Base-by-base conservation (phyloP, 2,797 vertebrate species). In the Phalloptychus januarius region DNA sequence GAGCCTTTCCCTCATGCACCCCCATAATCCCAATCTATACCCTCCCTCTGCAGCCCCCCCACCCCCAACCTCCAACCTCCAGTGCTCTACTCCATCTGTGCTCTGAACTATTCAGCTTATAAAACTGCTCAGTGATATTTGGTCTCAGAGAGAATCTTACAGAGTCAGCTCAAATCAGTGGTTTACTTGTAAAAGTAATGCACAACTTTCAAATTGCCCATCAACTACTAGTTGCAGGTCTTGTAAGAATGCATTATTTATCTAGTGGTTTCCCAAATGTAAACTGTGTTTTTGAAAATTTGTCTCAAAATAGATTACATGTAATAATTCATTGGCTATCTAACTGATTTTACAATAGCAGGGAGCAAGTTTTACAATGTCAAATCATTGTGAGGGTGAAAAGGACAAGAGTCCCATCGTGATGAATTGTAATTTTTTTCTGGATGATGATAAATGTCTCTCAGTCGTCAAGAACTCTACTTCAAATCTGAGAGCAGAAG, bases 11-110 rank as follows among this genome's bases (percentile, higher is more conserved):
- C 88, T 80, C 77, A 50, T 80, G 80, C 83, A 78, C 83, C 88
- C 77, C 83, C 83, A 85, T 90, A 92, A 93, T 91, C 88, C 88
- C 87, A 93, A 92, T 89, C 93, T 90, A 90, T 81, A 90, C 87
- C 74, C 85, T 86, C 89, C 83, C 85, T 81, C 79, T 83, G 80
- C 54, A 38, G n/a, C 54, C 12, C 54, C 36, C 69, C n/a, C 11
- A n/a, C n/a, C 25, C 33, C 18, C 2, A 31, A 0, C 16, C 87
- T 72, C 78, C 69, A 84, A 76, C 83, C 36, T 36, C 76, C 72
- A n/a, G 54, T 28, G 61, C 82, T 84, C 71, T 1, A 58, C 90
- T 89, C 83, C 91, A 91, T 87, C 90, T 91, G 88, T 52, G 82
- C 86, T 72, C 77, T 71, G 76, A 76, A 54, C 76, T 45, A 82